Percentiles rank a stretch among this genome's conserved stretches.
Evolutionary conservation across 2,888 invertebrate genomes (phyloP).

Genomic region (Eupithecia tripunctaria): DNA sequence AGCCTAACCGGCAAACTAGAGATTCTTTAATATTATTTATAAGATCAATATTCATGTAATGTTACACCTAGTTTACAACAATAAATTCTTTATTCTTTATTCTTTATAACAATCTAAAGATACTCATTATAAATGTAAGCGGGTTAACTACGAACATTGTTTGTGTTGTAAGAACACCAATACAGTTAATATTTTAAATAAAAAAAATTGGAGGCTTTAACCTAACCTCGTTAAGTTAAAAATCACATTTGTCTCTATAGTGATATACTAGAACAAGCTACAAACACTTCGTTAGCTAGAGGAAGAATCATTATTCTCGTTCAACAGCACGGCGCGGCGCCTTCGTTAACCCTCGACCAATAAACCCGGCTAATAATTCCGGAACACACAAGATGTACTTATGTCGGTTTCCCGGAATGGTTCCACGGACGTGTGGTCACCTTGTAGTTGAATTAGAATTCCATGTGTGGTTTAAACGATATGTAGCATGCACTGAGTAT

Average conservation of each 20-base stretch:
- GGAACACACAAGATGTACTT: slow-evolving; percentile 9
- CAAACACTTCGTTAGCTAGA: slow-evolving; percentile 10
- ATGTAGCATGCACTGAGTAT: neutral
- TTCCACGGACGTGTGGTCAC: neutral
- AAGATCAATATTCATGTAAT: too few relatives aligned
- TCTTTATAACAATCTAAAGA: too few relatives aligned
- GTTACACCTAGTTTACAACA: too few relatives aligned
- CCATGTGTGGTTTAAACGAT: neutral
- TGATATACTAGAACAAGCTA: neutral
- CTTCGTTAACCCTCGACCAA: slow-evolving; percentile 10
- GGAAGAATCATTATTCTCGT: neutral
- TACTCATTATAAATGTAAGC: too few relatives aligned
- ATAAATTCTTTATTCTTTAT: too few relatives aligned
- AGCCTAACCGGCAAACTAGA: too few relatives aligned
- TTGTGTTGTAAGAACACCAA: too few relatives aligned
- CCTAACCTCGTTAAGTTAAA: neutral
- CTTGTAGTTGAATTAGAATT: neutral
- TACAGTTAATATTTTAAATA: too few relatives aligned
- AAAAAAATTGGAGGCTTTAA: too few relatives aligned
- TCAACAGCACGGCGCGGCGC: neutral
- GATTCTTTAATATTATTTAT: too few relatives aligned
- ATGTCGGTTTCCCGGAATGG: slow-evolving; percentile 1
- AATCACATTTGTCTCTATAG: neutral
- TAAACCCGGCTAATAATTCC: slow-evolving; percentile 4
- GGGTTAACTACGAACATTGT: too few relatives aligned